Conservation (phyloP, 2,113 vertebrate genomes). For the Coptodon rendalli region DNA sequence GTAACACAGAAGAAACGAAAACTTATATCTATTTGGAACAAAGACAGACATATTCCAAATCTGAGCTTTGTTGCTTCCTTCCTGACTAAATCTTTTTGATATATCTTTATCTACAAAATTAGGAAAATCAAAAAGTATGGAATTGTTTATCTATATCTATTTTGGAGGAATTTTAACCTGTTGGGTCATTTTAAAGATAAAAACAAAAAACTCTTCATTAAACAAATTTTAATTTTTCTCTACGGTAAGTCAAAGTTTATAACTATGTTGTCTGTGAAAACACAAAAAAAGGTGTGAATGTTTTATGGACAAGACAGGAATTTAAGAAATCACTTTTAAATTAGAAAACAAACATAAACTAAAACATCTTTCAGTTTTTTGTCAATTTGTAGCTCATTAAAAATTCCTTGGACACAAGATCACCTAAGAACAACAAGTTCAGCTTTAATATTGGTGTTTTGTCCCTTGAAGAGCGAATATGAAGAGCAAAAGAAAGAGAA, state of each 20-base stretch:
- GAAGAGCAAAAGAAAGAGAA: background rate
- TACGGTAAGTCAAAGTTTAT: fast-evolving
- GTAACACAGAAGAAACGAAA: background rate
- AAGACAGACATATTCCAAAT: background rate
- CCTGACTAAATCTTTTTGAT: background rate
- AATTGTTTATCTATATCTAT: background rate
- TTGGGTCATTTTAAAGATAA: background rate
- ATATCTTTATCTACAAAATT: background rate
- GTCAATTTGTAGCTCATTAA: background rate
- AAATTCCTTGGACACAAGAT: background rate
- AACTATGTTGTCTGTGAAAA: background rate
- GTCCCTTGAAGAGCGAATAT: background rate
- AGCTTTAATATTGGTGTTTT: fast-evolving
- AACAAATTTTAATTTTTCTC: fast-evolving
- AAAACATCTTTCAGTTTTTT: background rate
- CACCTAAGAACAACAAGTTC: fast-evolving
- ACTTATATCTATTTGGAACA: background rate
- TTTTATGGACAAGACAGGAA: background rate
- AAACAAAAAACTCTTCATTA: background rate
- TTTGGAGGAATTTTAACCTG: background rate
- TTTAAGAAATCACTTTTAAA: background rate
- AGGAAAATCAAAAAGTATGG: fast-evolving
- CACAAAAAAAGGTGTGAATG: background rate
- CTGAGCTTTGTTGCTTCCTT: fast-evolving
- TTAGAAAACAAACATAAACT: fast-evolving